Evolutionary conservation across 2,113 vertebrate genomes (phyloP), one percentile per base, ranked within the genome.

Genomic region (Rhinoptilus africanus): DNA sequence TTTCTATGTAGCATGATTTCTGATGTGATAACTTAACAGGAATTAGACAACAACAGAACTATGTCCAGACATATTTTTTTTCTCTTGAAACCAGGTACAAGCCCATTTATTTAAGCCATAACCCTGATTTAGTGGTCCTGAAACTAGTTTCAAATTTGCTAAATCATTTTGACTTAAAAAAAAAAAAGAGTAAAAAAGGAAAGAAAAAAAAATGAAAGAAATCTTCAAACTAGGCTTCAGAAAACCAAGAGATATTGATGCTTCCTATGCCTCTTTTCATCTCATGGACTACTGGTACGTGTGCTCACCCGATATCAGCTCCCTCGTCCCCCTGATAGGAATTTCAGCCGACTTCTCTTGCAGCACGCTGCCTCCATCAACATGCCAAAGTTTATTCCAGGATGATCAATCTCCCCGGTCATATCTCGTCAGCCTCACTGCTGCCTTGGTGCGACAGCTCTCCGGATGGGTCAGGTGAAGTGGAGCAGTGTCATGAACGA

Each of bases 401-500:
- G 21, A 39, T n/a, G 51, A 76, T 85, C 71, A 77, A 32, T 34
- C 48, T 87, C 22, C 32, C 27, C 16, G 8, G n/a, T 62, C 47
- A 4, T 41, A n/a, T 7, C 63, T 53, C 14, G 14, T 69, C 88
- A 76, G 62, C 45, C 30, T 53, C 20, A 32, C 14, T 4, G n/a
- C 47, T 32, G 17, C 37, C 66, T 76, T 1, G 0, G 41, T 3
- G 2, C 1, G 1, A 18, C 4, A 10, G n/a, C 73, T 66, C 19
- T 28, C 60, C 1, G 0, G 11, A 26, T 45, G 0, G 0, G n/a
- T 75, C 26, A 8, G 1, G 0, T 28, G 75, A 69, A 73, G 62
- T 9, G 1, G 19, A 80, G 32, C 1, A 66, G 41, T 4, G 17
- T 20, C 74, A 73, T 37, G 56, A 76, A 64, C 0, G 2, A 54